Evolutionary conservation across 2,113 vertebrate genomes (phyloP).

Genomic region (Bombycilla garrulus): DNA sequence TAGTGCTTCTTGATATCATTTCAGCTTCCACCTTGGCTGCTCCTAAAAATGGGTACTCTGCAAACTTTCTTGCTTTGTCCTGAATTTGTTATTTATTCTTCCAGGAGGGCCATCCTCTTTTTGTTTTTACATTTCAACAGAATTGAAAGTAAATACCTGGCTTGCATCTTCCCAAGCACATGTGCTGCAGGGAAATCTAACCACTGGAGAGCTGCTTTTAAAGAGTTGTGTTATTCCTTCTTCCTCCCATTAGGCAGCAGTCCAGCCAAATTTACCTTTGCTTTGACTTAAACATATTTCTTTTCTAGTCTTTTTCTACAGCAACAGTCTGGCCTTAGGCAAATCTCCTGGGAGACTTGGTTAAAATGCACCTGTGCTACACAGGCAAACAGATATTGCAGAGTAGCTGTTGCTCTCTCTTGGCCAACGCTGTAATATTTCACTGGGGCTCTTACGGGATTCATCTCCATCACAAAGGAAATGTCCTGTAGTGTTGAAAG

Average conservation of each 20-base stretch:
- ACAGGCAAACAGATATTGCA: neutral
- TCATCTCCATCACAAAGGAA: constrained; percentile 27
- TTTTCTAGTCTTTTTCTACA: neutral
- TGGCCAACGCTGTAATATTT: neutral
- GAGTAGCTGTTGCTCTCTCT: neutral
- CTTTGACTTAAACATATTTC: constrained; percentile 24
- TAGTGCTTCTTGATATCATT: neutral
- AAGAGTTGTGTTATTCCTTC: neutral
- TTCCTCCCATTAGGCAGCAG: constrained; percentile 26
- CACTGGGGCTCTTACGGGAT: neutral
- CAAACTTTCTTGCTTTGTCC: neutral
- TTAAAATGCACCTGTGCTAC: constrained; percentile 38
- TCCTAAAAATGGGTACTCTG: neutral
- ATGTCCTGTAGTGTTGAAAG: constrained; percentile 34
- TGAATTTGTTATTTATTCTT: neutral
- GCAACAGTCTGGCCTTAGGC: constrained; percentile 17
- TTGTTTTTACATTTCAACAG: neutral
- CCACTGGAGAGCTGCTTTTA: neutral
- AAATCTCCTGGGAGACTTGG: neutral
- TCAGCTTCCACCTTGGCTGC: neutral
- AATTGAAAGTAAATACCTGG: neutral
- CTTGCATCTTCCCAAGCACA: neutral
- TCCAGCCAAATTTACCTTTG: constrained; percentile 38
- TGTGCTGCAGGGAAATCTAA: neutral
- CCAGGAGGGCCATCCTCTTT: neutral